These are phyloP conservation scores for Phrixothrix hirtus DNA, from an alignment of 2,888 invertebrate species.

Conservation along the genomic window DNA sequence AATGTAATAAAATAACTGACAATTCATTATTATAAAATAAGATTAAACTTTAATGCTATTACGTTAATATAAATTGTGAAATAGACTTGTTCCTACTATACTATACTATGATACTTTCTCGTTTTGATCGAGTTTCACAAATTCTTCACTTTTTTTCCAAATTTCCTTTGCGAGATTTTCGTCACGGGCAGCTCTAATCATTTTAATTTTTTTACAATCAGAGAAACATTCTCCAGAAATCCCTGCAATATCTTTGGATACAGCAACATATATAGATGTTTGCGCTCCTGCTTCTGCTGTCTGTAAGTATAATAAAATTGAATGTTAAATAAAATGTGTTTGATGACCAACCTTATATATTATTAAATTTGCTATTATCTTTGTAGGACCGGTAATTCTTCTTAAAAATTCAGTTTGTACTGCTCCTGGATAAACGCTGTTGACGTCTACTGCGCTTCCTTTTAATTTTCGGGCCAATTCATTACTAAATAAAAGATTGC, in stretches of 20 bases:
- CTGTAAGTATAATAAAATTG: conserved; percentile 63
- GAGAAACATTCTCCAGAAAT: conserved; percentile 77
- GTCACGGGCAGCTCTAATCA: conserved; percentile 22
- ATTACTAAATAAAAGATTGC: conserved; percentile 48
- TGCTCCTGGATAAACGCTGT: conserved; percentile 51
- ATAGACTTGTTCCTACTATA: too few species aligned
- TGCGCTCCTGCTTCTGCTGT: conserved; percentile 78
- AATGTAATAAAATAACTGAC: too few species aligned
- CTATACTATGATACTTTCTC: too few species aligned
- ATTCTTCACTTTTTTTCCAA: conserved; percentile 80
- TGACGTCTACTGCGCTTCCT: conserved; percentile 47
- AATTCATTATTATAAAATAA: too few species aligned
- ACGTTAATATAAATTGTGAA: not conserved
- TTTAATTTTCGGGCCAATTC: conserved; percentile 48
- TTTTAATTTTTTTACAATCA: conserved; percentile 64
- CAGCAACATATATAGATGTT: conserved; percentile 75
- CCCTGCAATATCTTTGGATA: conserved; percentile 71
- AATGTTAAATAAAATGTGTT: not conserved
- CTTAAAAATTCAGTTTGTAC: conserved; percentile 44
- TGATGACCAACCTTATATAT: not conserved
- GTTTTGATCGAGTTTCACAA: conserved; percentile 69
- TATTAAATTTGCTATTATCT: not conserved
- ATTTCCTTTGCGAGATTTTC: conserved; percentile 68
- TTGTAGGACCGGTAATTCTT: not conserved
- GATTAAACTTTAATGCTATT: too few species aligned